Conservation (phyloP, 2,797 vertebrate genomes). For the Jordanella pulchra region DNA sequence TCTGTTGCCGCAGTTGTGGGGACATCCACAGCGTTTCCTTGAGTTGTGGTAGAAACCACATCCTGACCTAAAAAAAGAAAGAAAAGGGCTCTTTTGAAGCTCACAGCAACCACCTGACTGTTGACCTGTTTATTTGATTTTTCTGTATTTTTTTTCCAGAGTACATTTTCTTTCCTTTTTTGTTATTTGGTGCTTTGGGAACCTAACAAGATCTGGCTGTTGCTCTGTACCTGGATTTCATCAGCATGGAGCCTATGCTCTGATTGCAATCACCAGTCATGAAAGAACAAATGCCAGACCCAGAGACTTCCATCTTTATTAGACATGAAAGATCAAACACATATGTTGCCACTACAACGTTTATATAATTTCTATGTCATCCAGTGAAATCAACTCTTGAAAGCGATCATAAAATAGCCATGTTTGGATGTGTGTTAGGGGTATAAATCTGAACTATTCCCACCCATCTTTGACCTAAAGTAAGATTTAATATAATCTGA, state of each 20-base stretch:
- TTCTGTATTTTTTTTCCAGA: conserved; percentile 5
- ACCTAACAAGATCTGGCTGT: conserved; percentile 23
- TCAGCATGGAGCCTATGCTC: conserved; percentile 36
- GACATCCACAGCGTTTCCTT: conserved; percentile 49
- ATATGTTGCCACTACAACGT: conserved; percentile 16
- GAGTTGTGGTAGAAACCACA: conserved; percentile 58
- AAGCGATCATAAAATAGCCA: conserved; percentile 47
- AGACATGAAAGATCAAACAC: conserved; percentile 42
- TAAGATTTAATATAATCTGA: conserved; percentile 64
- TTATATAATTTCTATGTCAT: conserved; percentile 46
- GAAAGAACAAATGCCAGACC: conserved; percentile 27
- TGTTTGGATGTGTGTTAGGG: conserved; percentile 57
- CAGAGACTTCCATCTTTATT: conserved; percentile 25
- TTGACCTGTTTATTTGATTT: not conserved
- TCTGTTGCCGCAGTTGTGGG: conserved; percentile 57
- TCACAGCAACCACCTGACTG: conserved; percentile 4
- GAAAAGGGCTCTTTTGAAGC: conserved; percentile 22
- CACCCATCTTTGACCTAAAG: conserved; percentile 55
- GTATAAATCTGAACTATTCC: conserved; percentile 40
- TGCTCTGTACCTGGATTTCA: conserved; percentile 47
- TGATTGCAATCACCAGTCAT: conserved; percentile 33
- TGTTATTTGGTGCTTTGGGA: conserved; percentile 20
- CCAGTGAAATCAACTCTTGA: conserved; percentile 49
- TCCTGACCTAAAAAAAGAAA: conserved; percentile 65
- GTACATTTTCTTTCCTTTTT: conserved; percentile 13